Base-by-base conservation (phyloP, 2,113 vertebrate genomes). In the Lepisosteus oculatus region DNA sequence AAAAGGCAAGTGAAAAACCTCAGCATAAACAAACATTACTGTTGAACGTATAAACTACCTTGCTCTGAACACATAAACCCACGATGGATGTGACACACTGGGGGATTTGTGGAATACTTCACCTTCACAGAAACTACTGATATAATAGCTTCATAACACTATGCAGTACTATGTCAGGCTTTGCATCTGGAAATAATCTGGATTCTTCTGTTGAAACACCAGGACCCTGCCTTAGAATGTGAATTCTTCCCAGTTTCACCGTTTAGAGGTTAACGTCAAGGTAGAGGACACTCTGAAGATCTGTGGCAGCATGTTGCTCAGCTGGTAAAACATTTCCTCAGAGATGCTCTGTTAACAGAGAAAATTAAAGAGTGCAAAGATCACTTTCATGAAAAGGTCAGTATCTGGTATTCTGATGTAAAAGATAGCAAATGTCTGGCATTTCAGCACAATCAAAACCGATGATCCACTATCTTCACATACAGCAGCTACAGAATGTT, bases 271-370 rank as follows among this genome's bases (percentile, higher is more conserved):
- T 76, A 92, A 84, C 68, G 92, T 93, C 71, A 93, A 78, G 0
- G 90, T 97, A 43, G 97, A 98, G 7, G 97, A 99, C 3, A 99
- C 97, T 7, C 97, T 86, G 93, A 99, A 99, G 90, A 99, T 99
- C 85, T 99, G 97, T 43, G 97, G 97, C 77, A 99, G 92, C 97
- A 99, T 99, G 86, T 93, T 98, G 85, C 97, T 98, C 78, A 99
- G 85, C 44, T 99, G 97, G 88, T 96, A 99, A 85, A 99, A 99
- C 93, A 94, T 98, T 81, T 99, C 97, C 77, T 99, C 97, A 42
- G 97, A 99, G 87, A 99, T 98, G 75, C 92, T 97, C 96, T 99
- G 92, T 69, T 4, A 76, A 75, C 55, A 62, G 2, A 15, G 76
- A 51, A 47, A 68, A 29, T 29, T 29, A 29, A 29, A 29, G 29